A percentile compares a stretch with the other conserved stretches of the same genome.
Conservation (phyloP, 2,797 vertebrate genomes). For the Enteromius mattozi region DNA sequence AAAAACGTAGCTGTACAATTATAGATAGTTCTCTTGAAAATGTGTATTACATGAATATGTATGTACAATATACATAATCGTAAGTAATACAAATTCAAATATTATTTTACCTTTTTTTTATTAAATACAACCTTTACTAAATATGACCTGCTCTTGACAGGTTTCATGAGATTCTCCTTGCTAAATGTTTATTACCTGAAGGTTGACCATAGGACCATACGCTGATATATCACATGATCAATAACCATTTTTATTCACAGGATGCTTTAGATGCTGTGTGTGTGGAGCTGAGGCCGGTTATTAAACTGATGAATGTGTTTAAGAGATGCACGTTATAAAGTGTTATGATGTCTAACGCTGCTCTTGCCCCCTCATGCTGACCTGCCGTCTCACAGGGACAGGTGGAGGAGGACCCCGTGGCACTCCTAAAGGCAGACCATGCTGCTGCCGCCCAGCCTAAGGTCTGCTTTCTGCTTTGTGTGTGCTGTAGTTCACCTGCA, state of each 20-base stretch:
- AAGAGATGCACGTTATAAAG: background rate
- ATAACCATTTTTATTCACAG: conserved; percentile 31
- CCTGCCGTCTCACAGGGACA: conserved; percentile 78
- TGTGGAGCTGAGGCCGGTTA: conserved; percentile 10
- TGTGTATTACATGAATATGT: background rate
- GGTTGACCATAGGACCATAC: background rate
- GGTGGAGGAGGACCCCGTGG: conserved; percentile 80
- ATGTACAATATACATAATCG: background rate
- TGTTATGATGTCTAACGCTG: conserved; percentile 67
- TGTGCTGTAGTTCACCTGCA: conserved; percentile 56
- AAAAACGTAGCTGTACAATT: background rate
- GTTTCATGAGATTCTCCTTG: background rate
- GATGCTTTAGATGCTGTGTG: conserved; percentile 8
- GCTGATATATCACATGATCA: background rate
- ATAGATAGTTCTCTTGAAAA: background rate
- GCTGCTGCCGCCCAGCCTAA: conserved; percentile 76
- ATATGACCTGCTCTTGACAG: background rate
- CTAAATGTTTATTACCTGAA: background rate
- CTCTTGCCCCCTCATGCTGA: conserved; percentile 70
- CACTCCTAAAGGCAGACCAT: conserved; percentile 77
- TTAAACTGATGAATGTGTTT: conserved; percentile 14
- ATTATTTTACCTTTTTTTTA: background rate
- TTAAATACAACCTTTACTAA: background rate
- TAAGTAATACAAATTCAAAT: background rate
- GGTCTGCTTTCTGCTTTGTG: conserved; percentile 76